Conservation (phyloP, 1,140 invertebrate genomes). For the Drosophila navojoa region DNA sequence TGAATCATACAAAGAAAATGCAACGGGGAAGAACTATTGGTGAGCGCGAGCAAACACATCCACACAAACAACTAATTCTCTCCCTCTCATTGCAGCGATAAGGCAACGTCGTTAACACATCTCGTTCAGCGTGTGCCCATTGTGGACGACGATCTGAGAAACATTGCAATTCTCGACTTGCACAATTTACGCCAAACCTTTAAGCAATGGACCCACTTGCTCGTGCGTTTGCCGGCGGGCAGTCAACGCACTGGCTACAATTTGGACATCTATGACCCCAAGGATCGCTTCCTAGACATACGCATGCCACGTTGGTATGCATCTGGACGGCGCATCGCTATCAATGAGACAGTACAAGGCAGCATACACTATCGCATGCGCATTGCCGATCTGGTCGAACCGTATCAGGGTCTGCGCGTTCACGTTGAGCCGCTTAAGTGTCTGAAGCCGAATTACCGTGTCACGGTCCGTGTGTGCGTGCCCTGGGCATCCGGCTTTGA, state of each 20-base stretch:
- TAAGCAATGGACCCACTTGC: conserved; percentile 88
- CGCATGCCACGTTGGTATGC: conserved; percentile 85
- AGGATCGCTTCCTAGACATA: conserved; percentile 85
- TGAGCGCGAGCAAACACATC: conserved; percentile 77
- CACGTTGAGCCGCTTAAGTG: conserved; percentile 85
- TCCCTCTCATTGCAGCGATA: conserved; percentile 82
- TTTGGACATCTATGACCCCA: conserved; percentile 87
- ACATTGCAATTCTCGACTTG: conserved; percentile 87
- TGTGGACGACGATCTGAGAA: conserved; percentile 81
- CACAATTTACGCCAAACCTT: conserved; percentile 85
- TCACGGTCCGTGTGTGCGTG: conserved; percentile 86
- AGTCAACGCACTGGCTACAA: conserved; percentile 87
- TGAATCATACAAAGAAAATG: conserved; percentile 84
- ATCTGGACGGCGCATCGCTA: conserved; percentile 64
- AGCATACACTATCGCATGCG: conserved; percentile 85
- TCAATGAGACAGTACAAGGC: conserved; percentile 85
- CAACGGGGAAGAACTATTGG: conserved; percentile 86
- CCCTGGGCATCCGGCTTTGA: conserved; percentile 87
- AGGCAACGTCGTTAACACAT: conserved; percentile 87
- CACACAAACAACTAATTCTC: not conserved
- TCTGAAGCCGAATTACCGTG: conserved; percentile 84
- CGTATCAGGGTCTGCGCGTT: conserved; percentile 87
- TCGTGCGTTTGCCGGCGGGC: conserved; percentile 88
- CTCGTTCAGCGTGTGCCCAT: conserved; percentile 85
- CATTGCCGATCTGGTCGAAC: conserved; percentile 84